Evolutionary conservation across 2,888 invertebrate genomes (phyloP).

Genomic region (Drosophila subsilvestris): DNA sequence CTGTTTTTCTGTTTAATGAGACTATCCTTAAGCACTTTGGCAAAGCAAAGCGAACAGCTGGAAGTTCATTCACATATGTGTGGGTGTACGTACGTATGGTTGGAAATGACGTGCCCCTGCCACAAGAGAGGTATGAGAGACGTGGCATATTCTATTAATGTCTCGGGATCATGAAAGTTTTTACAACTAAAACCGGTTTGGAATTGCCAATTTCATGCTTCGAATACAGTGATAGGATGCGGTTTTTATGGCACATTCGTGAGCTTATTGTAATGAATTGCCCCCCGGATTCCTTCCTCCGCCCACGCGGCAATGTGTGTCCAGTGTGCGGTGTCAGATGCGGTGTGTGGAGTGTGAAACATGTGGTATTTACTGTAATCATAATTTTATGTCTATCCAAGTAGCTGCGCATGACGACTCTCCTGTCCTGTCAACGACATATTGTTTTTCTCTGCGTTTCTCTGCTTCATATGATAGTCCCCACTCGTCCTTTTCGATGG

Average conservation of each 20-base stretch:
- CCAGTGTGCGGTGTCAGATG: slow-evolving; percentile 21
- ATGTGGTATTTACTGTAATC: slow-evolving; percentile 78
- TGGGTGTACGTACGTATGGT: not conserved
- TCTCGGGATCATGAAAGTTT: slow-evolving; percentile 57
- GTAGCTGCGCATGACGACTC: slow-evolving; percentile 75
- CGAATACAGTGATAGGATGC: slow-evolving; percentile 61
- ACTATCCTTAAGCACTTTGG: not conserved
- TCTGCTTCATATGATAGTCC: slow-evolving; percentile 11
- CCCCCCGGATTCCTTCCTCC: slow-evolving; percentile 54
- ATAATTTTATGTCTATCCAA: slow-evolving; percentile 80
- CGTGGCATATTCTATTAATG: slow-evolving; percentile 45
- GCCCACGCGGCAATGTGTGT: slow-evolving; percentile 45
- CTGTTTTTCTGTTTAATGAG: not conserved
- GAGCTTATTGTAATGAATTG: slow-evolving; percentile 83
- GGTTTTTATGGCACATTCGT: slow-evolving; percentile 82
- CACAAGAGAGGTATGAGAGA: slow-evolving; percentile 11
- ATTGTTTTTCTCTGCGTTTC: slow-evolving; percentile 12
- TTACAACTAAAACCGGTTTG: slow-evolving; percentile 75
- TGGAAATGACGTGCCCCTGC: not conserved
- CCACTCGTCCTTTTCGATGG: too few relatives aligned
- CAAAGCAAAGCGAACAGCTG: not conserved
- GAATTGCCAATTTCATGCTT: slow-evolving; percentile 80
- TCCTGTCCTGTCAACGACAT: slow-evolving; percentile 72
- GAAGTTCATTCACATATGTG: not conserved
- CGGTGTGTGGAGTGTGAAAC: slow-evolving; percentile 29